Conservation (phyloP, 2,888 invertebrate species). For the Heteromyza rotundicornis region DNA sequence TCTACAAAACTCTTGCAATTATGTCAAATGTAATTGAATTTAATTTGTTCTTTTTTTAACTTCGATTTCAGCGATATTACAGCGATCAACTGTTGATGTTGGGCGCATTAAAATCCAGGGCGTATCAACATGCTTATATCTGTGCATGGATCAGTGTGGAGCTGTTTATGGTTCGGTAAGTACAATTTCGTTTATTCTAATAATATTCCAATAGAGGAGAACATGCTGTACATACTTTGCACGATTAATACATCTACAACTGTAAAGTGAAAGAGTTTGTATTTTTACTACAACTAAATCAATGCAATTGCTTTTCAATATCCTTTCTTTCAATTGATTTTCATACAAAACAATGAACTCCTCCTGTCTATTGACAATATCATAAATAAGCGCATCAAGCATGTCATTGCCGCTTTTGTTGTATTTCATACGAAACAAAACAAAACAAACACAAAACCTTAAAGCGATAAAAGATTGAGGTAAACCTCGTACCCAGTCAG, state of each 20-base stretch:
- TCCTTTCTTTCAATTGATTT: neutral
- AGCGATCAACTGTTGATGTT: slow-evolving; percentile 73
- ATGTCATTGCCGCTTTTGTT: neutral
- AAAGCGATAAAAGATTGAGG: slow-evolving; percentile 25
- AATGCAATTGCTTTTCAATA: neutral
- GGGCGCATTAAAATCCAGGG: slow-evolving; percentile 89
- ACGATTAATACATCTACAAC: no score
- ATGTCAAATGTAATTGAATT: no score
- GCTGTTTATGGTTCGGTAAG: slow-evolving; percentile 88
- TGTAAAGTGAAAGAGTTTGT: no score
- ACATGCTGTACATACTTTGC: neutral
- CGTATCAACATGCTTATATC: slow-evolving; percentile 84
- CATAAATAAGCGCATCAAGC: slow-evolving; percentile 6
- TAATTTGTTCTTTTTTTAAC: no score
- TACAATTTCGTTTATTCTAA: no score
- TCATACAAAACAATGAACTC: neutral
- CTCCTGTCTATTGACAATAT: slow-evolving; percentile 5
- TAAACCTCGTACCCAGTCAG: slow-evolving; percentile 5
- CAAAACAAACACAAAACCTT: neutral
- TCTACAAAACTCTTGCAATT: no score
- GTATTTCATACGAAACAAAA: neutral
- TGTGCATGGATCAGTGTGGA: slow-evolving; percentile 90
- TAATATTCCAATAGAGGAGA: no score
- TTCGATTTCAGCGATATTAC: slow-evolving; percentile 76
- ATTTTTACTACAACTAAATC: neutral